A percentile compares a stretch with the other conserved stretches of the same genome.
phyloP scores from a whole-genome alignment of 2,888 invertebrate species.

The Dynastes hyllus region DNA sequence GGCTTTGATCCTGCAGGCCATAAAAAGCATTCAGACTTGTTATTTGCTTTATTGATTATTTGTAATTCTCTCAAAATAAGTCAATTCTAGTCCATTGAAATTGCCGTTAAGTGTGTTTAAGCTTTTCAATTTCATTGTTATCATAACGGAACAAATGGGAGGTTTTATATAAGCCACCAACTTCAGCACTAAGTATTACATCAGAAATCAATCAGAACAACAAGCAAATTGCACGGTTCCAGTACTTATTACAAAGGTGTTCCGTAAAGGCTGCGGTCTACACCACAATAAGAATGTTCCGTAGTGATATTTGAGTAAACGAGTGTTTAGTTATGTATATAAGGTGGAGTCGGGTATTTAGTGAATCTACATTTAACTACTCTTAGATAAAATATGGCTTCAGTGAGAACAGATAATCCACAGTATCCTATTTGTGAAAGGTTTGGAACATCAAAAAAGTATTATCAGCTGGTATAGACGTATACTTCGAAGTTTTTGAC shows the following conservation, averaged over 20 bases:
- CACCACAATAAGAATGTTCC: neutral
- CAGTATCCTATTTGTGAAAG: neutral
- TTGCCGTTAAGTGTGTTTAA: too few species aligned
- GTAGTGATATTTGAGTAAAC: slow-evolving; percentile 3
- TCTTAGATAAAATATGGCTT: neutral
- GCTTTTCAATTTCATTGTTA: neutral
- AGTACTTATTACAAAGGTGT: too few species aligned
- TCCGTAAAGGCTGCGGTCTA: too few species aligned
- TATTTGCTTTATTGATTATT: too few species aligned
- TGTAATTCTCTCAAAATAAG: too few species aligned
- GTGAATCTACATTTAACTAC: neutral
- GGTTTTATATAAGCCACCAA: neutral
- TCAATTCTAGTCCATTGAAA: too few species aligned
- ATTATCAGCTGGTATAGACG: slow-evolving; percentile 4
- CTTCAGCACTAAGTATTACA: neutral
- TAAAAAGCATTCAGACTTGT: too few species aligned
- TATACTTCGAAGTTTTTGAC: slow-evolving; percentile 13
- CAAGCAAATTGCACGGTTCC: neutral
- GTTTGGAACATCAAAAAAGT: neutral
- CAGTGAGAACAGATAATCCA: neutral
- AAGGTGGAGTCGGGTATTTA: neutral
- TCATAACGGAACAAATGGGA: neutral
- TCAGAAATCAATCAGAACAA: neutral
- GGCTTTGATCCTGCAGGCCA: too few species aligned
- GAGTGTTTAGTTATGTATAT: slow-evolving; percentile 7